phyloP scores from a whole-genome alignment of 2,888 invertebrate genomes.

The Tridacna crocea region DNA sequence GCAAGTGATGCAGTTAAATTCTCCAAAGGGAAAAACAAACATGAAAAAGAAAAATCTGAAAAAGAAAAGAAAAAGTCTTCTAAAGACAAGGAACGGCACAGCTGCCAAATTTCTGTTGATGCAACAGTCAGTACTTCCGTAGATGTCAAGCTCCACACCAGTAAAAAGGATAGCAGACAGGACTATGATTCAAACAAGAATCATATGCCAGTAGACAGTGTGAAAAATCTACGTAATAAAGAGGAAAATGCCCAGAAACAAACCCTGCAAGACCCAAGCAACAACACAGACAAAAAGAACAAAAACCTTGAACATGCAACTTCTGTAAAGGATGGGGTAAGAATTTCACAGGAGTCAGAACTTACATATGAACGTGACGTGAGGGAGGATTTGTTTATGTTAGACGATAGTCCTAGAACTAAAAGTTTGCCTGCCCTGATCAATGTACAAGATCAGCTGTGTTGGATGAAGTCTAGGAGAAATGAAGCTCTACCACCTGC shows the following conservation, averaged over 20 bases:
- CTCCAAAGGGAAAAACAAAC: not conserved
- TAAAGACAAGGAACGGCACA: not conserved
- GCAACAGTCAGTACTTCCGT: no score
- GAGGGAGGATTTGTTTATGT: slow-evolving; percentile 2
- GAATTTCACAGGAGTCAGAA: not conserved
- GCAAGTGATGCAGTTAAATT: not conserved
- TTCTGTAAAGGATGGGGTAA: not conserved
- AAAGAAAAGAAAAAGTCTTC: not conserved
- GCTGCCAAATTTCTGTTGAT: not conserved
- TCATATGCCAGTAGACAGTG: not conserved
- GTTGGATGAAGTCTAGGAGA: not conserved
- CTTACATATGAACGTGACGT: slow-evolving; percentile 3
- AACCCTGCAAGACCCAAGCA: no score
- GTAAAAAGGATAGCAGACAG: no score
- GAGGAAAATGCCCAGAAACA: not conserved
- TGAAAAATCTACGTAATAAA: not conserved
- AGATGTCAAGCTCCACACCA: no score
- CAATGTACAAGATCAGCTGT: not conserved
- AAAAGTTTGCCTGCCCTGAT: not conserved
- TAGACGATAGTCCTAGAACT: not conserved
- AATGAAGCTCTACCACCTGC: no score
- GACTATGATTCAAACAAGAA: no score
- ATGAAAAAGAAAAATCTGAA: slow-evolving; percentile 3
- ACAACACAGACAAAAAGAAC: no score
- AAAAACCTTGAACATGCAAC: not conserved